These are phyloP conservation scores for Umimayanthus kanabou DNA, from an alignment of 92 coral and sea anemone genomes.

Conservation along the genomic window DNA sequence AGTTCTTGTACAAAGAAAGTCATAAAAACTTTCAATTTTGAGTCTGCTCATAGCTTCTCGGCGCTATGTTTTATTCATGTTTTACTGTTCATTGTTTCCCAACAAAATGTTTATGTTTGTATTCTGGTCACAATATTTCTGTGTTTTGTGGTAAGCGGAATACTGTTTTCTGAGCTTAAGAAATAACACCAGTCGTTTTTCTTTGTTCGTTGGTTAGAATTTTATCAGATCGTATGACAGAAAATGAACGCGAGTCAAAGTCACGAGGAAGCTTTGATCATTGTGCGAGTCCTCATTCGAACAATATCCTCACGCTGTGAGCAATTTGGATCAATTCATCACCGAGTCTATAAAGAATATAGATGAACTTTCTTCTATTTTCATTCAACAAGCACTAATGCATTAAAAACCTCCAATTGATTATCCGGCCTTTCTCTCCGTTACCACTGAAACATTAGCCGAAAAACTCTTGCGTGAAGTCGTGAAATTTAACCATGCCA, in stretches of 20 bases:
- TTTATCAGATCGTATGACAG: slow-evolving; percentile 17
- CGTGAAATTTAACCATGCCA: slow-evolving; percentile 11
- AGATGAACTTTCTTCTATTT: slow-evolving; percentile 21
- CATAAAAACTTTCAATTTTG: slow-evolving; percentile 8
- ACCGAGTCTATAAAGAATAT: neutral
- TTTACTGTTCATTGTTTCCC: slow-evolving; percentile 21
- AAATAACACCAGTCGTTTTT: neutral
- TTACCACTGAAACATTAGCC: neutral
- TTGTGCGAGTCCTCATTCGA: neutral
- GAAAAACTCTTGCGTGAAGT: neutral
- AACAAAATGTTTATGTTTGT: slow-evolving; percentile 29
- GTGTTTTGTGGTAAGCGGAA: slow-evolving; percentile 23
- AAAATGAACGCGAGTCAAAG: neutral
- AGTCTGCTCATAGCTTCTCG: slow-evolving; percentile 6
- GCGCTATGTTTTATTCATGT: slow-evolving; percentile 30
- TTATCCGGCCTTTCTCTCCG: neutral
- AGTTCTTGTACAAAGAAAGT: slow-evolving; percentile 20
- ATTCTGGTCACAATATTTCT: slow-evolving; percentile 39
- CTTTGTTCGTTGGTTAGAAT: slow-evolving; percentile 16
- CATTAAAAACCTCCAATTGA: neutral
- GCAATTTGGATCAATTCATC: slow-evolving; percentile 28
- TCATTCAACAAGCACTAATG: slow-evolving; percentile 5
- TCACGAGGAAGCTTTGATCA: neutral
- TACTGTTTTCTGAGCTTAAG: neutral
- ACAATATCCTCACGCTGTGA: slow-evolving; percentile 45